A percentile compares a stretch with the other conserved stretches of the same genome.
Evolutionary conservation across 2,113 vertebrate genomes (phyloP).

Genomic region (Tragulus kanchil): DNA sequence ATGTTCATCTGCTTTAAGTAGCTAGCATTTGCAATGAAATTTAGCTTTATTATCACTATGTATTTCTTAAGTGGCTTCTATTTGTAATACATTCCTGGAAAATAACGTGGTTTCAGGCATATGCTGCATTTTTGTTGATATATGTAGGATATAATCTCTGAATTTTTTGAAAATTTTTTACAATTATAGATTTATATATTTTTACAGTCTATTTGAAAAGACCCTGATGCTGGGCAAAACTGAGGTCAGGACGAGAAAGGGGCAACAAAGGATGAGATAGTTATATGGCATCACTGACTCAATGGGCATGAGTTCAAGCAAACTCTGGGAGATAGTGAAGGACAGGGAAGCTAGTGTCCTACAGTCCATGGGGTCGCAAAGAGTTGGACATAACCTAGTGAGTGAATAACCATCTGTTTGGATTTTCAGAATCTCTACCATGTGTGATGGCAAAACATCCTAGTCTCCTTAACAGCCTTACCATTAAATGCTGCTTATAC

Average conservation of each 20-base stretch:
- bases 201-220: not conserved
- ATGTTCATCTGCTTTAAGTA: conserved; percentile 14
- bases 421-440: not conserved
- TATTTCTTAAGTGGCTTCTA: not conserved
- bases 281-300: too few relatives aligned
- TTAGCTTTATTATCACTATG: not conserved
- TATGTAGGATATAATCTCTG: not conserved
- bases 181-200: not conserved
- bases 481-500: not conserved
- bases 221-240: too few relatives aligned
- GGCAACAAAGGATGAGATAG: too few relatives aligned
- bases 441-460: not conserved
- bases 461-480: not conserved
- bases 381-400: too few relatives aligned
- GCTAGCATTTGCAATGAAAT: not conserved
- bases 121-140: not conserved
- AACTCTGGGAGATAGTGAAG: too few relatives aligned
- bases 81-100: not conserved
- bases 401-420: not conserved
- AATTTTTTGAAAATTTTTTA: conserved; percentile 17
- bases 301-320: too few relatives aligned
- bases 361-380: too few relatives aligned
- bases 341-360: too few relatives aligned
- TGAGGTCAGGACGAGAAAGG: too few relatives aligned
- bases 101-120: not conserved